A percentile compares a stretch with the other conserved stretches of the same genome.
Conservation (phyloP, 1,140 invertebrate genomes). For the Drosophila guanche region DNA sequence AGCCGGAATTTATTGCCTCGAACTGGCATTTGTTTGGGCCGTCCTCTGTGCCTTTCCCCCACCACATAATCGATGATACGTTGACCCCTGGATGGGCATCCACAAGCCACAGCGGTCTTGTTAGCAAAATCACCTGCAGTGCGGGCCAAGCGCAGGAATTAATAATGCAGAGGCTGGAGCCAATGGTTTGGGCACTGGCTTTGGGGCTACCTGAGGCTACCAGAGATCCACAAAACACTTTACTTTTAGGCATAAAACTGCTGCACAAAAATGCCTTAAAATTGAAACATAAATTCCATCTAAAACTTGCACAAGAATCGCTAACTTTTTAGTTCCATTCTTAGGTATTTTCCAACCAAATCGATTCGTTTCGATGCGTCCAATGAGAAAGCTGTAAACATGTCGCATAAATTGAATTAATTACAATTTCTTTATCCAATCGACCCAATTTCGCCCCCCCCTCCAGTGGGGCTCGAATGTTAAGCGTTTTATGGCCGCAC, state of each 20-base stretch:
- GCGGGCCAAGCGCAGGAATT: conserved; percentile 39
- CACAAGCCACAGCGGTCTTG: conserved; percentile 54
- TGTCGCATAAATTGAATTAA: conserved; percentile 82
- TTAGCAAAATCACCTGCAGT: conserved; percentile 76
- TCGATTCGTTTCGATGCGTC: conserved; percentile 43
- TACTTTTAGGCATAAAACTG: neutral
- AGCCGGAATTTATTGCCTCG: conserved; percentile 62
- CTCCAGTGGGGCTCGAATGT: conserved; percentile 5
- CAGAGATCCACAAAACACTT: too few species aligned
- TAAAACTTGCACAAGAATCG: too few species aligned
- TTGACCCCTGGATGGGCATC: conserved; percentile 51
- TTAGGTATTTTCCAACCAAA: conserved; percentile 37
- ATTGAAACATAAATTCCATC: conserved; percentile 12
- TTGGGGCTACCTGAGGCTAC: too few species aligned
- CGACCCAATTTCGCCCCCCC: conserved; percentile 57
- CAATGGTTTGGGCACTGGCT: too few species aligned
- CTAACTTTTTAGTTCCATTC: conserved; percentile 2
- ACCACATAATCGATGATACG: conserved; percentile 19
- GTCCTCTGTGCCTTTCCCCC: conserved; percentile 4
- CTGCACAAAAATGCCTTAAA: neutral
- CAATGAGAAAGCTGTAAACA: conserved; percentile 80
- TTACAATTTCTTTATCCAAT: conserved; percentile 81
- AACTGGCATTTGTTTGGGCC: conserved; percentile 33
- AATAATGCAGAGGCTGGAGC: conserved; percentile 61
- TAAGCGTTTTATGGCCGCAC: conserved; percentile 77